These are phyloP conservation scores for Tragelaphus strepsiceros DNA, from an alignment of 2,113 vertebrate species.

Conservation along the genomic window DNA sequence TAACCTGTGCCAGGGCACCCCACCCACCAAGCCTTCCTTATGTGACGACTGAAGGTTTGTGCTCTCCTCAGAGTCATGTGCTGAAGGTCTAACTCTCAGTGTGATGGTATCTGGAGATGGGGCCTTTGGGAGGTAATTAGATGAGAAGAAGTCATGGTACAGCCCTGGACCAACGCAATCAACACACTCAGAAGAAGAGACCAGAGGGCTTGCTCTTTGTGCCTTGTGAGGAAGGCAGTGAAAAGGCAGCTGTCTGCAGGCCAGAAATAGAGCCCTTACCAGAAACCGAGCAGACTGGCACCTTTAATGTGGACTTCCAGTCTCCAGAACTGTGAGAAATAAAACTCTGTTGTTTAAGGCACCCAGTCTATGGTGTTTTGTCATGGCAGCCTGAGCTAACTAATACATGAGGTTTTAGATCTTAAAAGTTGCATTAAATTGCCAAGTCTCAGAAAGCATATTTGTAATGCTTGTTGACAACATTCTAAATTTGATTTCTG, in stretches of 20 bases:
- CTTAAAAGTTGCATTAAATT: conserved; percentile 15
- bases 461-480: background rate
- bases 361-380: background rate
- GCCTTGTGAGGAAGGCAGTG: background rate
- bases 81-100: background rate
- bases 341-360: background rate
- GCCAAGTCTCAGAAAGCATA: conserved; percentile 11
- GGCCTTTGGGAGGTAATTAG: background rate
- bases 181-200: background rate
- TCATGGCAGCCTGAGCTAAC: background rate
- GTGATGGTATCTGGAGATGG: background rate
- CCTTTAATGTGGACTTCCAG: background rate
- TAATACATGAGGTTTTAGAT: background rate
- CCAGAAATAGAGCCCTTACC: background rate
- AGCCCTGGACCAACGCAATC: background rate
- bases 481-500: background rate
- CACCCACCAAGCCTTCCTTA: background rate
- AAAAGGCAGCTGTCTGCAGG: background rate
- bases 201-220: background rate
- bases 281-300: background rate
- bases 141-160: background rate
- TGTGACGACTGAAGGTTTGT: background rate
- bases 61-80: background rate
- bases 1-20: background rate
- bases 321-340: background rate